Conservation (phyloP, 2,113 vertebrate species). For the Onychorhynchus coronatus region DNA sequence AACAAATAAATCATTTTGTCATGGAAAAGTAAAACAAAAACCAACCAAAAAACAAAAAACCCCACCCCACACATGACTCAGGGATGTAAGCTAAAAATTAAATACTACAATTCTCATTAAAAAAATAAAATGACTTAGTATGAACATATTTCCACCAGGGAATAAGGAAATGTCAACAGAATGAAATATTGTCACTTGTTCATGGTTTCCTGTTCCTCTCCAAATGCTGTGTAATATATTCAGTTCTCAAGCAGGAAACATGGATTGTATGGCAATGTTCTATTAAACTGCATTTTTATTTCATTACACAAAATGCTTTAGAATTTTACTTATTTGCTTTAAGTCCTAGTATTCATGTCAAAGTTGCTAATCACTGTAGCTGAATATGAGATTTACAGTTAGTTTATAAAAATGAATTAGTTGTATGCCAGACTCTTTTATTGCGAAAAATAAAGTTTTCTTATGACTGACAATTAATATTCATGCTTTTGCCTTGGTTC, state of each 20-base stretch:
- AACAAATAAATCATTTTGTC: conserved; percentile 49
- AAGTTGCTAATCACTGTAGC: neutral
- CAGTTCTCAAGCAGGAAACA: neutral
- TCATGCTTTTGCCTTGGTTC: neutral
- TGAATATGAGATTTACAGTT: neutral
- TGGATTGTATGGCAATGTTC: neutral
- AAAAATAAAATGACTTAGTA: neutral
- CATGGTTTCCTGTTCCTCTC: neutral
- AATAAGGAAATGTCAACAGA: neutral
- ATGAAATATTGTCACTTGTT: neutral
- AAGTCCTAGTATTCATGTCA: neutral
- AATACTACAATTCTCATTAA: neutral
- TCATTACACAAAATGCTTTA: neutral
- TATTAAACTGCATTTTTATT: neutral
- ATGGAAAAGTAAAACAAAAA: neutral
- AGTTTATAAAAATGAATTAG: neutral
- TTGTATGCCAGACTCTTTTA: neutral
- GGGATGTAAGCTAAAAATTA: neutral
- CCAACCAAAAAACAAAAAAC: neutral
- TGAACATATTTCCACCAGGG: neutral
- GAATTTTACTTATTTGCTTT: neutral
- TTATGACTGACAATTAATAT: neutral
- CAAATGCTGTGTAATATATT: neutral
- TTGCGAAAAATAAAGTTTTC: neutral
- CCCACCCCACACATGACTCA: neutral